These are phyloP conservation scores for Gila orcuttii DNA, from an alignment of 2,113 vertebrate genomes.

Conservation along the genomic window DNA sequence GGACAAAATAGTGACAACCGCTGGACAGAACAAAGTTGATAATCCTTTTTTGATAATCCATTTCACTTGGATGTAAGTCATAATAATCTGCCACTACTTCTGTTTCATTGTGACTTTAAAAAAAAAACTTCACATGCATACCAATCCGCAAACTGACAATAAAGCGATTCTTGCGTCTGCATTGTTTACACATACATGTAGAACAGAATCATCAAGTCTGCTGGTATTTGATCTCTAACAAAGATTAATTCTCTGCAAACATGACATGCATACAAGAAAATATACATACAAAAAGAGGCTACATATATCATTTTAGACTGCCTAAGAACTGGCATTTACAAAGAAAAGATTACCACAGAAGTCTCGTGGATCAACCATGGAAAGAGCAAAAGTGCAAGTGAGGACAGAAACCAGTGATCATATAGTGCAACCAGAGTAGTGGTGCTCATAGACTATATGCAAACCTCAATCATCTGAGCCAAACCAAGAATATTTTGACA, in stretches of 20 bases:
- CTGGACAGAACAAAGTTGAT: too few relatives aligned
- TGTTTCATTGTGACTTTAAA: not conserved
- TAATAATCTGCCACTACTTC: not conserved
- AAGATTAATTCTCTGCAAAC: not conserved
- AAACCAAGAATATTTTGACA: slow-evolving; percentile 25
- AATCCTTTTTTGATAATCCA: too few relatives aligned
- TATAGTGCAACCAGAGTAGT: slow-evolving; percentile 14
- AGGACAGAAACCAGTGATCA: slow-evolving; percentile 25
- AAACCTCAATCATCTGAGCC: slow-evolving; percentile 25
- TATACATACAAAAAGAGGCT: not conserved
- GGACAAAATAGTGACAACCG: not conserved
- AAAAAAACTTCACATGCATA: not conserved
- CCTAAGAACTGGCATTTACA: not conserved
- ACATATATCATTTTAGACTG: not conserved
- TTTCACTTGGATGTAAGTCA: too few relatives aligned
- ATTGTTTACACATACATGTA: not conserved
- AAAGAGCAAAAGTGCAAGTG: slow-evolving; percentile 4
- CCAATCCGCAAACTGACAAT: not conserved
- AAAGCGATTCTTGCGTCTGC: not conserved
- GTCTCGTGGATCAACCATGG: not conserved
- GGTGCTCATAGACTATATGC: not conserved
- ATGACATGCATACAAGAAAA: not conserved
- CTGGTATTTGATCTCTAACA: not conserved
- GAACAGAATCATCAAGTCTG: not conserved
- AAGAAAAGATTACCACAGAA: not conserved